phyloP scores from a whole-genome alignment of 2,888 invertebrate genomes.

The Leucoma salicis region DNA sequence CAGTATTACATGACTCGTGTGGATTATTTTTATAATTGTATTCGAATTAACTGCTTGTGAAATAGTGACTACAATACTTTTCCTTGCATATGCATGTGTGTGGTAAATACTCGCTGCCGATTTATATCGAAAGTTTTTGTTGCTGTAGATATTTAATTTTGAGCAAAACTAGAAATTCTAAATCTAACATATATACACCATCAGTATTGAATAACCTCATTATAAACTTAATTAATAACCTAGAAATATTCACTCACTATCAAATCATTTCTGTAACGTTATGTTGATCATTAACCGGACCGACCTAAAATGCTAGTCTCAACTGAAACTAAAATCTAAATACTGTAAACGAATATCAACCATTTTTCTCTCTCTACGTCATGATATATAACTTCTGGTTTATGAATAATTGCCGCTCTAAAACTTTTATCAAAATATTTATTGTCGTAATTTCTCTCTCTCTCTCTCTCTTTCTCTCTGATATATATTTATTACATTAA shows the following conservation, averaged over 20 bases:
- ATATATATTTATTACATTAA: background rate
- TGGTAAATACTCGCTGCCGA: slow-evolving; percentile 38
- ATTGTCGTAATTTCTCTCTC: too few species aligned
- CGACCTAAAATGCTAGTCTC: slow-evolving; percentile 77
- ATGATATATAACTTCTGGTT: background rate
- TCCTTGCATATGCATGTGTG: slow-evolving; percentile 40
- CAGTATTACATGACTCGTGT: too few species aligned
- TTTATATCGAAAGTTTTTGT: slow-evolving; percentile 46
- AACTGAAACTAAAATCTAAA: slow-evolving; percentile 29
- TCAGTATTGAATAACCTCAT: slow-evolving; percentile 10
- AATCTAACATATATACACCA: slow-evolving; percentile 21
- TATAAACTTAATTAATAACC: background rate
- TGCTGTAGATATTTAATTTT: slow-evolving; percentile 56
- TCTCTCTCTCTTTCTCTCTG: background rate
- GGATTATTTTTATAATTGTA: too few species aligned
- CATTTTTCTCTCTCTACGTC: background rate
- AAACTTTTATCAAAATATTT: too few species aligned
- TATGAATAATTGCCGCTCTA: background rate
- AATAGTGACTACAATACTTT: slow-evolving; percentile 20
- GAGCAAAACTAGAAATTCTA: slow-evolving; percentile 39
- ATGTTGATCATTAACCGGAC: slow-evolving; percentile 46
- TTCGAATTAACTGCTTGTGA: slow-evolving; percentile 33
- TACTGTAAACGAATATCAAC: background rate
- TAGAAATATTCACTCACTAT: slow-evolving; percentile 6
- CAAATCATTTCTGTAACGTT: slow-evolving; percentile 16